phyloP scores from a whole-genome alignment of 2,797 vertebrate genomes.

The Podarcis siculus region DNA sequence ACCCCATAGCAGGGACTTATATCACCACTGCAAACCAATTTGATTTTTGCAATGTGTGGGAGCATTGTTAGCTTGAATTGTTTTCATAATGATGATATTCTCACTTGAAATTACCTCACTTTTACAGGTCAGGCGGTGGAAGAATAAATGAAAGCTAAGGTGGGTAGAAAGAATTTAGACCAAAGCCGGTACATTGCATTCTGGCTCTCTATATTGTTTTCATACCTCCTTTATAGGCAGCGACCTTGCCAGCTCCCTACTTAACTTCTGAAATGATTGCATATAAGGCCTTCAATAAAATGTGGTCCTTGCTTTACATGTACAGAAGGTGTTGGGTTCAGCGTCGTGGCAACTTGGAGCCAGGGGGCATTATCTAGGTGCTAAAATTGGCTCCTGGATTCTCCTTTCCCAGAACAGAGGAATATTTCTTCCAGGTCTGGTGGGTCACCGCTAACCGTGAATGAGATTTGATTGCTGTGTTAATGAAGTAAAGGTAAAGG shows the following conservation, averaged over 20 bases:
- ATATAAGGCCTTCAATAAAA: constrained; percentile 59
- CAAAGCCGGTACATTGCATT: constrained; percentile 51
- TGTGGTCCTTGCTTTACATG: constrained; percentile 43
- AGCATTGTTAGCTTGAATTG: constrained; percentile 32
- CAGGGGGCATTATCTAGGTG: constrained; percentile 67
- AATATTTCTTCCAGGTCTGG: constrained; percentile 52
- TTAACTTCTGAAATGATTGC: constrained; percentile 53
- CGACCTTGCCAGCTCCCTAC: constrained; percentile 42
- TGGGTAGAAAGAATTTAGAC: constrained; percentile 38
- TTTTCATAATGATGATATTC: constrained; percentile 51
- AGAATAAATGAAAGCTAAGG: constrained; percentile 50
- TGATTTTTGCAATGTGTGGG: constrained; percentile 22
- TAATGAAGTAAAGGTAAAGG: constrained; percentile 52
- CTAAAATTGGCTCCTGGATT: constrained; percentile 64
- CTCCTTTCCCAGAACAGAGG: constrained; percentile 68
- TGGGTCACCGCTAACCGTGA: constrained; percentile 60
- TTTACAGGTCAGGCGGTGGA: constrained; percentile 43
- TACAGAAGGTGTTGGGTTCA: constrained; percentile 53
- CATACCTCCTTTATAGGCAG: constrained; percentile 37
- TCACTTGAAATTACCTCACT: constrained; percentile 48
- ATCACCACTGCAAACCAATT: background rate
- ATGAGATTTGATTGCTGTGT: constrained; percentile 51
- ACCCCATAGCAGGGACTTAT: background rate
- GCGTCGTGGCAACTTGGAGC: constrained; percentile 54
- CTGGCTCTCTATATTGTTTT: constrained; percentile 61